These are phyloP conservation scores for Salvelinus namaycush DNA, from an alignment of 2,113 vertebrate genomes.

Conservation along the genomic window DNA sequence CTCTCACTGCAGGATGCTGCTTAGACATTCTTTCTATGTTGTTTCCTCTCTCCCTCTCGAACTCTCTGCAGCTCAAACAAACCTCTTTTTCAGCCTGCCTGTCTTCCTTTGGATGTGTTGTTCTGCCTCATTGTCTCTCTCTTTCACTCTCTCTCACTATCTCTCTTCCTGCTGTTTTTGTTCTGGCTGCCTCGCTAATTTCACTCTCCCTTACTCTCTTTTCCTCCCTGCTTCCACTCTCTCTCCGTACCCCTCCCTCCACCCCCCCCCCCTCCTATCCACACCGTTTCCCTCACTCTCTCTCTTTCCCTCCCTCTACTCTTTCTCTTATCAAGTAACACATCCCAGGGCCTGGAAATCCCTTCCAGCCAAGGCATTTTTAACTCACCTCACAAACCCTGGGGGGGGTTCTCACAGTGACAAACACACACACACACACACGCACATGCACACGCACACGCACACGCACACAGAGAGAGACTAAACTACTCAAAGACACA, in stretches of 20 bases:
- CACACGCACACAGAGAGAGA: slow-evolving; percentile 6
- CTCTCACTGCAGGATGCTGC: not conserved
- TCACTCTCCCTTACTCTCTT: slow-evolving; percentile 22
- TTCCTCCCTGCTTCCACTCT: slow-evolving; percentile 31
- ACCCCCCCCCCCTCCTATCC: slow-evolving; percentile 17
- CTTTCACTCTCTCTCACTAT: slow-evolving; percentile 41
- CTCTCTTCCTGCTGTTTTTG: slow-evolving; percentile 5
- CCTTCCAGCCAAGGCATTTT: slow-evolving; percentile 54
- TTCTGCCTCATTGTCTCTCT: slow-evolving; percentile 26
- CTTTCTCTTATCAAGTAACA: slow-evolving; percentile 53
- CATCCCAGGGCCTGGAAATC: slow-evolving; percentile 49
- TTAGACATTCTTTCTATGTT: not conserved
- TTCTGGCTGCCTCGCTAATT: slow-evolving; percentile 24
- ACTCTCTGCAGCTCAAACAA: not conserved
- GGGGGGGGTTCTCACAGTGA: slow-evolving; percentile 41
- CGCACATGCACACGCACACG: slow-evolving; percentile 16
- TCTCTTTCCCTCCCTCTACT: slow-evolving; percentile 9
- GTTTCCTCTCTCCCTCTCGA: not conserved
- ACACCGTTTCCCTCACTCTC: not conserved
- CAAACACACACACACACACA: slow-evolving; percentile 29
- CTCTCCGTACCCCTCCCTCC: slow-evolving; percentile 5
- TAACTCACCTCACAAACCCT: slow-evolving; percentile 47
- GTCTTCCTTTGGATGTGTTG: slow-evolving; percentile 17
- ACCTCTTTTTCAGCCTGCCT: not conserved
- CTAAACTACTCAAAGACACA: not conserved